Conservation (phyloP, 2,113 vertebrate species). For the Silurus asotus region DNA sequence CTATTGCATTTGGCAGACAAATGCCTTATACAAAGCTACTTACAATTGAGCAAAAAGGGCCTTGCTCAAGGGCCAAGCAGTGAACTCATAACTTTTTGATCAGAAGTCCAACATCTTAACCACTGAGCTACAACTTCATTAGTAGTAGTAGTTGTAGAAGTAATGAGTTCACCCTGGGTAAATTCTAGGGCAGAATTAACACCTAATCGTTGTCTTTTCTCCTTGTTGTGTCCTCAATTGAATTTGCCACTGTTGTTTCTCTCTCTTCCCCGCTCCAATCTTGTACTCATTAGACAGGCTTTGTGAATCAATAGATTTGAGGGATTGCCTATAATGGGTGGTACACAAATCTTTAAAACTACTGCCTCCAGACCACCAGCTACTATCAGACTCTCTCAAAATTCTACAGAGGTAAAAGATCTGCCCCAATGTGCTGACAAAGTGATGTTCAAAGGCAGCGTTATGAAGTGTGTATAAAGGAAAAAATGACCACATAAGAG, state of each 20-base stretch:
- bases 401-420: neutral
- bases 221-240: slow-evolving; percentile 63
- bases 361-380: neutral
- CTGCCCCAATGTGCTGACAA: neutral
- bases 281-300: slow-evolving; percentile 70
- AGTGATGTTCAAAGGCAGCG: neutral
- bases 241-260: slow-evolving; percentile 70
- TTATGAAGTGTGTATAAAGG: neutral
- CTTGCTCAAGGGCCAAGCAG: no score
- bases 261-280: slow-evolving; percentile 56
- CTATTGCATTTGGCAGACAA: no score
- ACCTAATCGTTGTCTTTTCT: slow-evolving; percentile 24
- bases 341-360: slow-evolving; percentile 1
- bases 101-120: no score
- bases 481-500: neutral
- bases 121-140: neutral
- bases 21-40: no score
- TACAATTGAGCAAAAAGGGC: no score
- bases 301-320: slow-evolving; percentile 69
- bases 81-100: no score
- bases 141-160: neutral
- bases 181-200: slow-evolving; percentile 12
- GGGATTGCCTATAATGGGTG: slow-evolving; percentile 29
- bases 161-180: slow-evolving; percentile 20
- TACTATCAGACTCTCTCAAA: slow-evolving; percentile 14